A percentile compares a stretch with the other conserved stretches of the same genome.
Evolutionary conservation across 2,797 vertebrate genomes (phyloP).

Genomic region (Enteromius treurensis): DNA sequence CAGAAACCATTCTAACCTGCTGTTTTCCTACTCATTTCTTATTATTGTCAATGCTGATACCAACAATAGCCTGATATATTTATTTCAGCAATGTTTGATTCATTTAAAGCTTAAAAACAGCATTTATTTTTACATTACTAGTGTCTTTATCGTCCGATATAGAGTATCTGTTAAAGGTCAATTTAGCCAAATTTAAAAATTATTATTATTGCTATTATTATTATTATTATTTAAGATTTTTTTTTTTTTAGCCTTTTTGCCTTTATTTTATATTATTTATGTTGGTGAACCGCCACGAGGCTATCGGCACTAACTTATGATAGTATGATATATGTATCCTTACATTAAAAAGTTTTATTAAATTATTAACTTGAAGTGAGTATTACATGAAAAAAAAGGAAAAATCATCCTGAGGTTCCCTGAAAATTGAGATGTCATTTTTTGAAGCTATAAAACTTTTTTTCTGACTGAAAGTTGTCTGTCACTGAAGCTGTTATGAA

Average conservation of each 20-base stretch:
- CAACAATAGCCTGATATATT: background rate
- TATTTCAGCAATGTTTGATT: background rate
- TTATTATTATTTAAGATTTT: background rate
- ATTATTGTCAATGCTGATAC: background rate
- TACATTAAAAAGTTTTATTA: background rate
- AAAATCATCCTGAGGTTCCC: background rate
- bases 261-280: background rate
- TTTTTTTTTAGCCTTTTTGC: background rate
- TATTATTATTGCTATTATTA: too few species aligned
- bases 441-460: background rate
- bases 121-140: background rate
- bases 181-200: background rate
- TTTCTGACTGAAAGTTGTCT: background rate
- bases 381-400: background rate
- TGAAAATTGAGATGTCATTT: background rate
- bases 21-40: background rate
- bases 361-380: background rate
- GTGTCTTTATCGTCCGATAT: background rate
- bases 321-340: too few species aligned
- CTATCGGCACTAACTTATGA: background rate
- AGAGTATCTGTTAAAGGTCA: background rate
- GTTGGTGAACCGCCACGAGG: background rate
- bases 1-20: background rate
- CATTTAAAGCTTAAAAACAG: background rate
- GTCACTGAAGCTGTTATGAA: slow-evolving; percentile 18